Conservation (phyloP, 1,140 invertebrate genomes). For the Tachypleus tridentatus region DNA sequence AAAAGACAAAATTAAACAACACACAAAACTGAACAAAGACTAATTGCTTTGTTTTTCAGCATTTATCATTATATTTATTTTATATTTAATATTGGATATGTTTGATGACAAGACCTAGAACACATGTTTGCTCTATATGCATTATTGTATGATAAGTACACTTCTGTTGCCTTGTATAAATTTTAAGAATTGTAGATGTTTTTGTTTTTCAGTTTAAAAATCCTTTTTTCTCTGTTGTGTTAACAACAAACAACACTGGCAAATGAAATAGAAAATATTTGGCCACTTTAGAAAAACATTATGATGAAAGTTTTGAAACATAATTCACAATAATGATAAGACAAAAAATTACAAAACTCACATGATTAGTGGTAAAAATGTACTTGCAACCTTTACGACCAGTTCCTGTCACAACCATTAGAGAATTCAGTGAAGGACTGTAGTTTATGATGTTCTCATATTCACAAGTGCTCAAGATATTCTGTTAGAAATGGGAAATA, state of each 20-base stretch:
- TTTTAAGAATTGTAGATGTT: neutral
- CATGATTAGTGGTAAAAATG: constrained; percentile 72
- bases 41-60: too few species aligned
- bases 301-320: neutral
- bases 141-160: too few species aligned
- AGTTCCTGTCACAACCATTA: constrained; percentile 72
- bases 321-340: neutral
- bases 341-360: constrained; percentile 31
- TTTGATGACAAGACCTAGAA: too few species aligned
- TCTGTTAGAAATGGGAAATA: constrained; percentile 27
- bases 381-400: constrained; percentile 74
- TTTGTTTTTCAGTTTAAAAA: neutral
- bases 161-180: neutral
- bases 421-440: constrained; percentile 70
- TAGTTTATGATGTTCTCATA: constrained; percentile 75
- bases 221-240: neutral
- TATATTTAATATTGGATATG: too few species aligned
- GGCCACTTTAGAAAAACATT: too few species aligned
- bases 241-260: too few species aligned
- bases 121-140: too few species aligned
- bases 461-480: constrained; percentile 77
- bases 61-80: too few species aligned
- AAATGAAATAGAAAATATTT: too few species aligned
- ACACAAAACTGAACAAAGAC: too few species aligned
- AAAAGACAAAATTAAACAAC: too few species aligned